Conservation (phyloP, 1,140 invertebrate species). For the Drosophila santomea region DNA sequence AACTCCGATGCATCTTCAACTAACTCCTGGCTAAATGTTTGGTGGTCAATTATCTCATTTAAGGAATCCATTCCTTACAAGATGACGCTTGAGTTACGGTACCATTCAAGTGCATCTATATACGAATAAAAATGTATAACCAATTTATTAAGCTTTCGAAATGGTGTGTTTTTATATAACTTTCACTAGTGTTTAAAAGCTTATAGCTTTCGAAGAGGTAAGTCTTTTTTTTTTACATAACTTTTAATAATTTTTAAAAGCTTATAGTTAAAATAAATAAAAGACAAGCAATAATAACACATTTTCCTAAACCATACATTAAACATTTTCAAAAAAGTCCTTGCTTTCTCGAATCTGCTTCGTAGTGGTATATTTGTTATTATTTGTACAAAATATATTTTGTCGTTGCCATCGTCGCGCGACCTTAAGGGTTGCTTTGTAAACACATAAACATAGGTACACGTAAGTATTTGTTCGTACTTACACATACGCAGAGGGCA, state of each 20-base stretch:
- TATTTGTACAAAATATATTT: constrained; percentile 17
- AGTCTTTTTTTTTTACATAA: background rate
- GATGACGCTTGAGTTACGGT: background rate
- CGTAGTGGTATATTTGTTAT: constrained; percentile 14
- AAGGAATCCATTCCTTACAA: constrained; percentile 87
- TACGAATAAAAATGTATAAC: background rate
- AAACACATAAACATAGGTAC: constrained; percentile 19
- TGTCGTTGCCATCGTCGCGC: constrained; percentile 36
- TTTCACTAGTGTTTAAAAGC: background rate
- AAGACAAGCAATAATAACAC: background rate
- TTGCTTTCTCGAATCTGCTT: background rate
- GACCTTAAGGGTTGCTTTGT: constrained; percentile 47
- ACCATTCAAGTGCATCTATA: constrained; percentile 17
- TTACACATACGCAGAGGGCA: constrained; percentile 7
- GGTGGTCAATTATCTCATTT: constrained; percentile 88
- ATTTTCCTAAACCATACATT: too few species aligned
- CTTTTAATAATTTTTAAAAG: background rate
- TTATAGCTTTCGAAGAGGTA: background rate
- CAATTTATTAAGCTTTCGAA: background rate
- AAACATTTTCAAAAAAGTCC: background rate
- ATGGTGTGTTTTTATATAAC: background rate
- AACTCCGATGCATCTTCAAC: constrained; percentile 85
- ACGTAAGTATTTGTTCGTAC: background rate
- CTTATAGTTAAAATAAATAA: too few species aligned
- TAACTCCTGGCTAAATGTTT: constrained; percentile 86